Conservation (phyloP, 2,888 invertebrate species). For the Drosophila limbata region DNA sequence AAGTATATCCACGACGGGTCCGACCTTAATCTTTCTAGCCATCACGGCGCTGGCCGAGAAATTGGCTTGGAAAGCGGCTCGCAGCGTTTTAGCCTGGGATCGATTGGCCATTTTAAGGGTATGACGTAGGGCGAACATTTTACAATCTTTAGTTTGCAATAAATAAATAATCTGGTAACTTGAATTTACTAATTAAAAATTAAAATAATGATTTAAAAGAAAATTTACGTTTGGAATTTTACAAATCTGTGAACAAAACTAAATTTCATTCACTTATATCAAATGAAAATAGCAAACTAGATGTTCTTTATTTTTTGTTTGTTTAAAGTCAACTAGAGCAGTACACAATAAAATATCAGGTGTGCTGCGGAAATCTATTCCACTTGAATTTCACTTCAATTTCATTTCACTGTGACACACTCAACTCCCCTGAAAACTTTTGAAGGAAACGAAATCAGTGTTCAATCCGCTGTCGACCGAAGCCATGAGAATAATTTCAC, state of each 20-base stretch:
- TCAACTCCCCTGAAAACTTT: no score
- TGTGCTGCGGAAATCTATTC: no score
- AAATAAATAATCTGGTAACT: constrained; percentile 28
- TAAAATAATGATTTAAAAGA: neutral
- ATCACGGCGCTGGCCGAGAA: constrained; percentile 72
- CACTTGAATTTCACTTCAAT: no score
- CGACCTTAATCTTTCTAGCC: constrained; percentile 89
- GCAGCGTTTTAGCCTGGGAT: constrained; percentile 33
- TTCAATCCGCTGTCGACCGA: no score
- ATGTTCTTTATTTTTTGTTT: neutral
- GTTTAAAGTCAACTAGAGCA: neutral
- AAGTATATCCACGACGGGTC: constrained; percentile 95
- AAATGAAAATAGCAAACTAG: neutral
- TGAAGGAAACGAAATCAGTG: no score
- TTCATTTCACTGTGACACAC: no score
- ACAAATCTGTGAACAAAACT: neutral
- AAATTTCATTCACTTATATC: neutral
- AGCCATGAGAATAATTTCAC: no score
- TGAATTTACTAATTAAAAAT: neutral
- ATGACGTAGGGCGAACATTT: constrained; percentile 66
- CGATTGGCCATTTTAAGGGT: constrained; percentile 43
- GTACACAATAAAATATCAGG: no score
- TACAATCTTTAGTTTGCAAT: constrained; percentile 24
- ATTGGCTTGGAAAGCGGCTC: constrained; percentile 56
- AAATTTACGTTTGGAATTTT: neutral